A percentile compares a stretch with the other conserved stretches of the same genome.
These are phyloP conservation scores for Cygnus olor DNA, from an alignment of 2,797 vertebrate species.

Conservation along the genomic window DNA sequence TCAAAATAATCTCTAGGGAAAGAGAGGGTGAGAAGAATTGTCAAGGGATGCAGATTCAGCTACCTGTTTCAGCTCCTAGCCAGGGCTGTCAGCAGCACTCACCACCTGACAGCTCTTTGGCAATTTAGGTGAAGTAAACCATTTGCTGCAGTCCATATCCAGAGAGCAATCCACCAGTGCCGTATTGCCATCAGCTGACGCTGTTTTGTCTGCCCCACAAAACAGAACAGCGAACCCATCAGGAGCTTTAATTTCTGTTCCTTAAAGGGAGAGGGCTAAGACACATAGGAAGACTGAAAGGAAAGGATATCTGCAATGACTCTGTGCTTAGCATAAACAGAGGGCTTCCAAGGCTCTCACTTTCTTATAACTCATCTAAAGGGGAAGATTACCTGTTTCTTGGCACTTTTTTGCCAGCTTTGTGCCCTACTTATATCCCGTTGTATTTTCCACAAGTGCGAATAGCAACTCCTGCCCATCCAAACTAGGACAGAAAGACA, in stretches of 20 bases:
- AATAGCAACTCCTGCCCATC: not conserved
- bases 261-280: not conserved
- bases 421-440: not conserved
- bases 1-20: not conserved
- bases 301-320: not conserved
- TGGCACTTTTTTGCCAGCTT: not conserved
- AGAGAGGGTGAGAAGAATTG: not conserved
- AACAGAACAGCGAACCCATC: not conserved
- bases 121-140: not conserved
- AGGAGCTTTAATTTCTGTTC: not conserved
- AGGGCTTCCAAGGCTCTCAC: not conserved
- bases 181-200: not conserved
- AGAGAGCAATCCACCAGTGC: not conserved
- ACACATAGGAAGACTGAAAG: not conserved
- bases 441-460: not conserved
- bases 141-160: not conserved
- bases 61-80: not conserved
- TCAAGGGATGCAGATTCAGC: not conserved
- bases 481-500: not conserved
- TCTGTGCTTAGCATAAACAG: not conserved
- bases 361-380: not conserved
- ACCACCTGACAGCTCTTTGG: not conserved
- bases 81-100: not conserved
- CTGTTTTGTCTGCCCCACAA: not conserved
- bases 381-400: not conserved